These are phyloP conservation scores for Spilogale gracilis DNA, from an alignment of 2,113 vertebrate genomes.

Conservation along the genomic window DNA sequence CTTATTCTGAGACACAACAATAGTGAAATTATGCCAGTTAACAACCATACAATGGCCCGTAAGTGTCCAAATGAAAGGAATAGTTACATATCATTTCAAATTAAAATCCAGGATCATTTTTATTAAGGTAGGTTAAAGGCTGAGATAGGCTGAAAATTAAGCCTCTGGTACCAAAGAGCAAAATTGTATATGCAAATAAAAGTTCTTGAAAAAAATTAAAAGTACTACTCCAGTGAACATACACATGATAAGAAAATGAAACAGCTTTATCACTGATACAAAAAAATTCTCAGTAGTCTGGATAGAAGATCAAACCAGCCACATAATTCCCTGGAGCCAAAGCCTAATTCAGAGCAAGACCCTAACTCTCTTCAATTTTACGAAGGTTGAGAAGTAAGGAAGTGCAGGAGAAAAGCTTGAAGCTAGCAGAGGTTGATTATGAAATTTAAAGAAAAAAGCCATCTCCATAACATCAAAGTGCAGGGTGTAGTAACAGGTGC, in stretches of 20 bases:
- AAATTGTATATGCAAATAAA: background rate
- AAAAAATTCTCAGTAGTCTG: background rate
- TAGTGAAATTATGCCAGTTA: background rate
- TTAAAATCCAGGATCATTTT: background rate
- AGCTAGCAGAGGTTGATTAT: background rate
- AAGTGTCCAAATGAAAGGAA: background rate
- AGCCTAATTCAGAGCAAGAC: background rate
- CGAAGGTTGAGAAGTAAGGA: background rate
- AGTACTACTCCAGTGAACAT: background rate
- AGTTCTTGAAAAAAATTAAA: background rate
- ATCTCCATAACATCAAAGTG: background rate
- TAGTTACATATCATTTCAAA: background rate
- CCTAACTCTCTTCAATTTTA: background rate
- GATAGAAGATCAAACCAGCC: background rate
- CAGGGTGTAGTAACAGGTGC: background rate
- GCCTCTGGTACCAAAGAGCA: background rate
- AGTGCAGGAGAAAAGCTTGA: background rate
- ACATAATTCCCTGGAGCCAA: background rate
- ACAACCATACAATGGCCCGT: background rate
- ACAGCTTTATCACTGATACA: background rate
- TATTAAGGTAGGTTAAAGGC: background rate
- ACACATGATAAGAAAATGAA: background rate
- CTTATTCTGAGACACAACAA: background rate
- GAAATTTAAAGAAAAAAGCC: background rate
- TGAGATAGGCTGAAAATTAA: background rate